Evolutionary conservation across 2,113 vertebrate genomes (phyloP).

Genomic region (Myiagra hebetior): DNA sequence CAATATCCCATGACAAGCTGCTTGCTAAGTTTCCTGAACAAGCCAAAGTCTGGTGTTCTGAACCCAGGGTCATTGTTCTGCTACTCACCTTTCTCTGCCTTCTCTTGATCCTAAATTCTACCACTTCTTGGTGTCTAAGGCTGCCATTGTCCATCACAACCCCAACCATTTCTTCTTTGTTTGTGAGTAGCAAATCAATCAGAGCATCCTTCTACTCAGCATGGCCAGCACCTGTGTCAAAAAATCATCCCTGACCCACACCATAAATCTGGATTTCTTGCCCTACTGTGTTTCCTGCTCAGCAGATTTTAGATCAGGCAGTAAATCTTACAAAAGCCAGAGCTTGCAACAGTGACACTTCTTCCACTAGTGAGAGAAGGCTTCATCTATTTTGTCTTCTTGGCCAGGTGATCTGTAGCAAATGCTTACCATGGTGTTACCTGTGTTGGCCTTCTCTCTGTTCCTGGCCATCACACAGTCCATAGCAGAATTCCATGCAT

Average conservation of each 20-base stretch:
- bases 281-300: not conserved
- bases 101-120: not conserved
- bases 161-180: not conserved
- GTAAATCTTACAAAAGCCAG: not conserved
- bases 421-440: not conserved
- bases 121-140: not conserved
- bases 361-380: not conserved
- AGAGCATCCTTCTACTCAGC: not conserved
- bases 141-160: not conserved
- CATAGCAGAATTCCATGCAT: not conserved
- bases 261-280: not conserved
- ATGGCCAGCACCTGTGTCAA: not conserved
- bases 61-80: not conserved
- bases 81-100: not conserved
- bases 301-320: not conserved
- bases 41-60: not conserved
- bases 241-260: not conserved
- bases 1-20: not conserved
- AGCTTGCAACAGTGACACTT: not conserved
- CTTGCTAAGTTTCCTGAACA: not conserved
- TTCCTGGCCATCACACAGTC: not conserved
- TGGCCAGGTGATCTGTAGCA: not conserved
- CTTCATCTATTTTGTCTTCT: not conserved
- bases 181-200: not conserved
- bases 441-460: not conserved